Evolutionary conservation across 64 coral and sea anemone genomes (phyloP).

Genomic region (Porites lutea): DNA sequence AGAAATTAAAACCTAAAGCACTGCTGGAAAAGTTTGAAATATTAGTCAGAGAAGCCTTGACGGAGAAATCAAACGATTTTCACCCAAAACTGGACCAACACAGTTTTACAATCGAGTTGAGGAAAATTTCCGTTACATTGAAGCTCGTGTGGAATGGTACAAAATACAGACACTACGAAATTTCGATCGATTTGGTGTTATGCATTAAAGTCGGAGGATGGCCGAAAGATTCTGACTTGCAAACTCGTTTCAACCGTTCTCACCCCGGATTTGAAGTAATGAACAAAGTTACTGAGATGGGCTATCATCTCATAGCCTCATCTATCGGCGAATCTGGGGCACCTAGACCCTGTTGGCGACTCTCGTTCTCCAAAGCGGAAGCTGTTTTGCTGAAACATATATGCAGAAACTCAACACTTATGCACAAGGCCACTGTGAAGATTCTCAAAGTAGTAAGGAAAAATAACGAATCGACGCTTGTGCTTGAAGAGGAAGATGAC

Average conservation of each 20-base stretch:
- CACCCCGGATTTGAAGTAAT: conserved; percentile 63
- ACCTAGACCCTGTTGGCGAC: conserved; percentile 58
- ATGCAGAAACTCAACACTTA: conserved; percentile 13
- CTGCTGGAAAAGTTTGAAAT: conserved; percentile 48
- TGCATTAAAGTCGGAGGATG: conserved; percentile 55
- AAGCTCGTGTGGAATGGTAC: conserved; percentile 61
- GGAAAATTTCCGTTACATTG: conserved; percentile 72
- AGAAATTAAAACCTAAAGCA: conserved; percentile 54
- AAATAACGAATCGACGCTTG: conserved; percentile 49
- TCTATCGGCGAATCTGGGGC: conserved; percentile 60
- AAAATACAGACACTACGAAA: conserved; percentile 47
- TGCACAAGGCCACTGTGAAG: conserved; percentile 46
- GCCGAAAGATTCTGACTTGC: conserved; percentile 60
- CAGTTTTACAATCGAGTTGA: conserved; percentile 17
- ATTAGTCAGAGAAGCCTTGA: neutral
- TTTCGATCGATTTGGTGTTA: conserved; percentile 62
- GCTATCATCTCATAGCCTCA: conserved; percentile 72
- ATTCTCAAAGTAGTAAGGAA: conserved; percentile 70
- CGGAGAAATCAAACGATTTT: conserved; percentile 10
- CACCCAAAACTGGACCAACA: neutral
- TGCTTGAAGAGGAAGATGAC: neutral
- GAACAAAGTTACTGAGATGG: neutral
- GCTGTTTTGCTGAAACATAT: conserved; percentile 54
- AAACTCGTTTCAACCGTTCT: neutral
- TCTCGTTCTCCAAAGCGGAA: conserved; percentile 69